Evolutionary conservation across 2,797 vertebrate genomes (phyloP).

Genomic region (Melanotaenia trifasciata): DNA sequence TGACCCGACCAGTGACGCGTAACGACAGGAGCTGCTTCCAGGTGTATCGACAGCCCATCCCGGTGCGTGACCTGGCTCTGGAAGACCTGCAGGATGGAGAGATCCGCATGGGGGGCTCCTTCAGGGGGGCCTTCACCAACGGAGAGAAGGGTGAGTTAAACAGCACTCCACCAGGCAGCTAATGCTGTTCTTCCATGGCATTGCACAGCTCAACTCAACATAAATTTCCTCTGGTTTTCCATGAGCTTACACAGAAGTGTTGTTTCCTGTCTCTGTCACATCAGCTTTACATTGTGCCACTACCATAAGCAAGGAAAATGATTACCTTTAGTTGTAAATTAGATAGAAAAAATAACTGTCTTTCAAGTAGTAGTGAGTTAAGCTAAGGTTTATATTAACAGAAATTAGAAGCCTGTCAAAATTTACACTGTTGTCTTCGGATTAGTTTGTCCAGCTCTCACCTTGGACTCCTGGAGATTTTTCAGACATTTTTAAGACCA

Average conservation of each 20-base stretch:
- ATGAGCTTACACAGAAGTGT: not conserved
- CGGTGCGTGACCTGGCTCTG: conserved; percentile 88
- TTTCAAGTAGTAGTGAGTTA: not conserved
- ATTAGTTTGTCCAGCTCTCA: not conserved
- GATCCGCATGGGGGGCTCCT: conserved; percentile 94
- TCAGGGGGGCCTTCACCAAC: conserved; percentile 94
- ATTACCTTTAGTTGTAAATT: not conserved
- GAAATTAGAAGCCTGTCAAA: not conserved
- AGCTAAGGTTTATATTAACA: not conserved
- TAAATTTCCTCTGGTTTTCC: not conserved
- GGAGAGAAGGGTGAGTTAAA: conserved; percentile 90
- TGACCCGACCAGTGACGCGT: conserved; percentile 91
- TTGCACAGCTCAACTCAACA: too few relatives aligned
- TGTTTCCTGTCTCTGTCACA: not conserved
- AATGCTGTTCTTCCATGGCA: not conserved
- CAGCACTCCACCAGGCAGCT: not conserved
- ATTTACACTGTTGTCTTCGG: not conserved
- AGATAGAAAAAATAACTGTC: not conserved
- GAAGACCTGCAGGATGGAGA: conserved; percentile 98
- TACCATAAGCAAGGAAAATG: not conserved
- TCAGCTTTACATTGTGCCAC: not conserved
- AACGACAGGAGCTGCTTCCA: conserved; percentile 93
- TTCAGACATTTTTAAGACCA: not conserved
- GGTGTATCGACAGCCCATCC: conserved; percentile 96
- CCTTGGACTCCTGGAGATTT: not conserved